Conservation (phyloP, 1,140 invertebrate genomes). For the Drosophila lacertosa region DNA sequence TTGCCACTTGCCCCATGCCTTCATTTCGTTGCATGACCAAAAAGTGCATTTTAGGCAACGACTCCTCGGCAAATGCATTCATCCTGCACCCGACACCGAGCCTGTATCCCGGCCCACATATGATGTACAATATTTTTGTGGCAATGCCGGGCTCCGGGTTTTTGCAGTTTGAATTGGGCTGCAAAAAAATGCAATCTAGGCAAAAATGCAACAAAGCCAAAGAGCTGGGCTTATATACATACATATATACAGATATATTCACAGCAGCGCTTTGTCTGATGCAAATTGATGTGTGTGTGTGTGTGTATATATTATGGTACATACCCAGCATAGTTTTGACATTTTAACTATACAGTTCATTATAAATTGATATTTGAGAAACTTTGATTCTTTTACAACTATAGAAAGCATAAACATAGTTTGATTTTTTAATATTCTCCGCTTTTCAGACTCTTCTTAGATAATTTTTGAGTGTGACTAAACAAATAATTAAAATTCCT, state of each 20-base stretch:
- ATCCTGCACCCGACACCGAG: not conserved
- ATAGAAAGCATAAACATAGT: too few relatives aligned
- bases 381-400: too few relatives aligned
- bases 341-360: too few relatives aligned
- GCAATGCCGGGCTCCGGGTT: conserved; percentile 36
- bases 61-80: conserved; percentile 31
- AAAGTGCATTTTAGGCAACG: conserved; percentile 78
- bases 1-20: not conserved
- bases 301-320: conserved; percentile 15
- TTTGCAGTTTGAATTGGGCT: conserved; percentile 71
- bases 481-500: too few relatives aligned
- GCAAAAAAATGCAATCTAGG: conserved; percentile 83
- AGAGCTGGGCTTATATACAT: conserved; percentile 63
- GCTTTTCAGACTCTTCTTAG: too few relatives aligned
- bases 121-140: conserved; percentile 81
- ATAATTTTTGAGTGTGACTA: too few relatives aligned
- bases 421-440: too few relatives aligned
- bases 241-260: too few relatives aligned
- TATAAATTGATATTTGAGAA: too few relatives aligned
- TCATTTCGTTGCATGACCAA: conserved; percentile 69
- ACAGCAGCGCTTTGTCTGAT: conserved; percentile 33
- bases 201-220: conserved; percentile 82
- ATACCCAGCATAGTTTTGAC: too few relatives aligned
- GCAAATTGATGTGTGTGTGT: conserved; percentile 25
- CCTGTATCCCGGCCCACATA: conserved; percentile 47